Conservation (phyloP, 1,140 invertebrate genomes). For the Zaprionus lachaisei region DNA sequence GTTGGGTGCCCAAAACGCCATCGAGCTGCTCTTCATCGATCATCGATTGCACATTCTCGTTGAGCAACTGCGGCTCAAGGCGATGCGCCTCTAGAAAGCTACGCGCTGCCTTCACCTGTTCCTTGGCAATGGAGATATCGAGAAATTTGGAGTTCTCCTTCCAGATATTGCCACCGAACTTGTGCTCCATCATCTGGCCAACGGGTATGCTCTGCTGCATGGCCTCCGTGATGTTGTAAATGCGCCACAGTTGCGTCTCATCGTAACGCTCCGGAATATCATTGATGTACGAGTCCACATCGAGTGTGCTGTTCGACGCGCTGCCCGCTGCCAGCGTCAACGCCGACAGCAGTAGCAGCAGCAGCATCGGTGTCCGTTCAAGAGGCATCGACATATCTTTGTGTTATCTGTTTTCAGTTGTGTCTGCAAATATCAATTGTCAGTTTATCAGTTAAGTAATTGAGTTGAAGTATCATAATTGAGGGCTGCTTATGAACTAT, state of each 20-base stretch:
- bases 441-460: constrained; percentile 15
- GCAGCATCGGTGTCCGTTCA: neutral
- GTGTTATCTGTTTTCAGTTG: constrained; percentile 7
- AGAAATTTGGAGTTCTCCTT: constrained; percentile 82
- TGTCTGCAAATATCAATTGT: neutral
- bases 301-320: constrained; percentile 41
- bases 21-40: constrained; percentile 84
- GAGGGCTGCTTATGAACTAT: neutral
- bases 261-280: constrained; percentile 85
- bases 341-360: constrained; percentile 20
- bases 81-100: constrained; percentile 63
- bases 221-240: constrained; percentile 80
- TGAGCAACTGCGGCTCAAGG: constrained; percentile 53
- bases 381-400: constrained; percentile 16
- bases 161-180: constrained; percentile 80
- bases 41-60: constrained; percentile 61
- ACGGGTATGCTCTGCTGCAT: constrained; percentile 62
- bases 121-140: constrained; percentile 74
- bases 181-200: constrained; percentile 66
- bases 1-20: constrained; percentile 36
- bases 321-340: constrained; percentile 12
- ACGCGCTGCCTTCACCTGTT: constrained; percentile 71
- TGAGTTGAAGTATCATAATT: constrained; percentile 1
- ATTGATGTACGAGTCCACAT: constrained; percentile 49
- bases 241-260: constrained; percentile 86